phyloP scores from a whole-genome alignment of 2,113 vertebrate species.

The Carlito syrichta region DNA sequence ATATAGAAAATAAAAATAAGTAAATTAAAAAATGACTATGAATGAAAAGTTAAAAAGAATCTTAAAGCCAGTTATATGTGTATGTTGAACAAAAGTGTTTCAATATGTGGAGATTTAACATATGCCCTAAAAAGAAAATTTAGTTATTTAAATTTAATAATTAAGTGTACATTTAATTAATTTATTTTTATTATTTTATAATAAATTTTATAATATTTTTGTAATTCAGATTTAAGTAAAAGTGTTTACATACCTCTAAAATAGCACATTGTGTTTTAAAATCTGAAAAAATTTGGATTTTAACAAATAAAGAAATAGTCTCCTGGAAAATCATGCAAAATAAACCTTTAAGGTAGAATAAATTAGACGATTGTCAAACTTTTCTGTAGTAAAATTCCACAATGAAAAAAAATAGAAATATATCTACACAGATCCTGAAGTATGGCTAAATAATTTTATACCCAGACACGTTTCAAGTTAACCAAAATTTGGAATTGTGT shows the following conservation, averaged over 20 bases:
- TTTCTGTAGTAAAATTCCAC: neutral
- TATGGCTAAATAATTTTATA: neutral
- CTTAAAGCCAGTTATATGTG: no score
- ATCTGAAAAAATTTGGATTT: neutral
- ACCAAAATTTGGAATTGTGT: neutral
- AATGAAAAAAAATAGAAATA: neutral
- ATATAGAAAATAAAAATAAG: neutral
- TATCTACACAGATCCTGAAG: neutral
- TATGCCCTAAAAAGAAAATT: neutral
- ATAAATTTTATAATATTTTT: neutral
- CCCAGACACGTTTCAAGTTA: neutral
- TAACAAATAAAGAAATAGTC: neutral
- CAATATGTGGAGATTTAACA: neutral
- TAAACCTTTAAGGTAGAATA: neutral
- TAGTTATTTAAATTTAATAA: no score
- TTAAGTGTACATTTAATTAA: no score
- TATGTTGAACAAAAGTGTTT: no score
- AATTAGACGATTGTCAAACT: neutral
- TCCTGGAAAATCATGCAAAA: neutral
- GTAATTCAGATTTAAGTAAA: neutral
- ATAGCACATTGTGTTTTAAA: neutral
- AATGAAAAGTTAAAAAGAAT: neutral
- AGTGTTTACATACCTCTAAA: neutral
- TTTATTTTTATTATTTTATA: no score
- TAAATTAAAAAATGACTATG: neutral